These are phyloP conservation scores for Malaclemys terrapin DNA, from an alignment of 2,113 vertebrate species.

Conservation along the genomic window DNA sequence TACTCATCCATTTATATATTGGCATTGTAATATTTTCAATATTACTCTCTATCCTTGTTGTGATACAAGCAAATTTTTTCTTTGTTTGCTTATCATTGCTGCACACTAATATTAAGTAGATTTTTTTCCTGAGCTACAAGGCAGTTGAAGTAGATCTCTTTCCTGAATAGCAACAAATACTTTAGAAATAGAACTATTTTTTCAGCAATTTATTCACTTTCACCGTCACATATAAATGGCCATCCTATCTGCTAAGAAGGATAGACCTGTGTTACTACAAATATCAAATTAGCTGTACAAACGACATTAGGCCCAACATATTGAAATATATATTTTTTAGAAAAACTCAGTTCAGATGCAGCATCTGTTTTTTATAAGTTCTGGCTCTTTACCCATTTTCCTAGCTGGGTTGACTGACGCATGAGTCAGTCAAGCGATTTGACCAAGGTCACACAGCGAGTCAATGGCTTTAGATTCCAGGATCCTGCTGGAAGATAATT, in stretches of 20 bases:
- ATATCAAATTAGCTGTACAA: constrained; percentile 24
- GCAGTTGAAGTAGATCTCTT: too few species aligned
- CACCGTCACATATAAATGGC: neutral
- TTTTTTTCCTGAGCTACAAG: neutral
- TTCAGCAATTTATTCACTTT: neutral
- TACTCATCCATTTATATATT: neutral
- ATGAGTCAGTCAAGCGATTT: constrained; percentile 13
- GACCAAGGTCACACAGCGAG: constrained; percentile 1
- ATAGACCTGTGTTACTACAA: constrained; percentile 22
- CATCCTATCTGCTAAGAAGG: neutral
- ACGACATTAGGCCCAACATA: constrained; percentile 25
- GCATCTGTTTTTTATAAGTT: constrained; percentile 25
- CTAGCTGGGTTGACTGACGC: constrained; percentile 29
- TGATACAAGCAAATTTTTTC: neutral
- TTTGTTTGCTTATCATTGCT: neutral
- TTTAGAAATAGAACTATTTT: neutral
- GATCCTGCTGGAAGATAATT: neutral
- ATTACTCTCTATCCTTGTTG: neutral
- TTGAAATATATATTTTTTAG: constrained; percentile 34
- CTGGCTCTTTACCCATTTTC: constrained; percentile 1
- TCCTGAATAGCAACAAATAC: too few species aligned
- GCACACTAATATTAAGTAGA: neutral
- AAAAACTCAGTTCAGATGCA: constrained; percentile 21
- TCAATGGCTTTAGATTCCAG: neutral
- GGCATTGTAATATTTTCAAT: neutral